These are phyloP conservation scores for Oostethus manadensis DNA, from an alignment of 2,113 vertebrate genomes.

Conservation along the genomic window DNA sequence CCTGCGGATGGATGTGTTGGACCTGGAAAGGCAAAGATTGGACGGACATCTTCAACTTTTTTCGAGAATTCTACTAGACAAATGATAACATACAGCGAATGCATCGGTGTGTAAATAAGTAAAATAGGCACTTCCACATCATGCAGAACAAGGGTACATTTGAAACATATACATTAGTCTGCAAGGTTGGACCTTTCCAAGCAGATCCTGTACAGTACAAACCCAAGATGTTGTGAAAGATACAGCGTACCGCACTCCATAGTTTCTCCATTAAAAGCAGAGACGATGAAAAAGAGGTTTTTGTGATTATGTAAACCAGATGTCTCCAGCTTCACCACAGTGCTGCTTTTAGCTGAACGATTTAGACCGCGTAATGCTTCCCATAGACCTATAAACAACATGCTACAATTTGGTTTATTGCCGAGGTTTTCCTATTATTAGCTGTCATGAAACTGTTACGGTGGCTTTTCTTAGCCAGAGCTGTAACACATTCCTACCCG, in stretches of 20 bases:
- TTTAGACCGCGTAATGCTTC: not conserved
- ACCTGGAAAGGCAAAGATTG: conserved; percentile 66
- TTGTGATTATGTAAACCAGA: not conserved
- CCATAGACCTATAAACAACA: not conserved
- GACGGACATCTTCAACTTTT: too few species aligned
- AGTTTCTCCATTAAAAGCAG: not conserved
- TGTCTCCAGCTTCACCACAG: not conserved
- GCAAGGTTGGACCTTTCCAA: too few species aligned
- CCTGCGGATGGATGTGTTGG: conserved; percentile 83
- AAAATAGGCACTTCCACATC: too few species aligned
- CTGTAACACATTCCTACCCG: conserved; percentile 74
- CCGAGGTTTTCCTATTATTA: not conserved
- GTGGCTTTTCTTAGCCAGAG: too few species aligned
- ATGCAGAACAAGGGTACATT: too few species aligned
- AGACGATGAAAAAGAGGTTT: not conserved
- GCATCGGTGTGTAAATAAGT: too few species aligned
- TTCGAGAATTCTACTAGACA: too few species aligned
- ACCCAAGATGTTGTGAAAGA: too few species aligned
- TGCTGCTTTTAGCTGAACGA: not conserved
- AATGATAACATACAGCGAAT: too few species aligned
- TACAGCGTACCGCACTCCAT: not conserved
- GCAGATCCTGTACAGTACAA: too few species aligned
- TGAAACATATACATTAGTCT: too few species aligned
- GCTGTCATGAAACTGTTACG: too few species aligned
- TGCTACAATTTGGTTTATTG: not conserved